Evolutionary conservation across 2,797 vertebrate genomes (phyloP).

Genomic region (Danio tinwini): DNA sequence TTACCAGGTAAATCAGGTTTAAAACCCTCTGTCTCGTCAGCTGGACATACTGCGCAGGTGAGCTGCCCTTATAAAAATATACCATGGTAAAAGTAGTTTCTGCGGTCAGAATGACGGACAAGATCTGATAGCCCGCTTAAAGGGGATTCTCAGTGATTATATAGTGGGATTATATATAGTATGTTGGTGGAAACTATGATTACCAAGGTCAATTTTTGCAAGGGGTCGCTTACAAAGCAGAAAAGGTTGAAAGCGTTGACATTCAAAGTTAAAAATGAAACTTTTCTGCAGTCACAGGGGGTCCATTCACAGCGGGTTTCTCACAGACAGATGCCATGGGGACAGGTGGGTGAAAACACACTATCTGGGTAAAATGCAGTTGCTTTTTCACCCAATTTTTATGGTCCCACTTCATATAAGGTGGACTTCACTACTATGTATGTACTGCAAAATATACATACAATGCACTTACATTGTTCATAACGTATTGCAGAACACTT

Average conservation of each 20-base stretch:
- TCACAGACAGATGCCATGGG: conserved; percentile 70
- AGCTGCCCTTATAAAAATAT: conserved; percentile 22
- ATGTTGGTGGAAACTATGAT: conserved; percentile 15
- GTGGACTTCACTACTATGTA: no score
- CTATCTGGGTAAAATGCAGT: not conserved
- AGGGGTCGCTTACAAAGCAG: conserved; percentile 4
- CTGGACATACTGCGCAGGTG: conserved; percentile 22
- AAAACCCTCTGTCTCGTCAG: conserved; percentile 12
- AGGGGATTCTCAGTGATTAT: not conserved
- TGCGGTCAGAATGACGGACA: conserved; percentile 6
- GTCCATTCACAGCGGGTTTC: conserved; percentile 59
- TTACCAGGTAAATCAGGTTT: conserved; percentile 55
- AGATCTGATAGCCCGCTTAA: not conserved
- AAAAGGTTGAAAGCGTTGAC: not conserved
- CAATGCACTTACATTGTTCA: no score
- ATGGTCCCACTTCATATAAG: no score
- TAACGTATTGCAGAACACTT: no score
- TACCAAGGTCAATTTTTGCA: conserved; percentile 23
- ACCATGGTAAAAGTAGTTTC: conserved; percentile 39
- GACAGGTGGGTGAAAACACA: conserved; percentile 56
- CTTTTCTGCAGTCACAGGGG: conserved; percentile 56
- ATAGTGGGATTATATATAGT: not conserved
- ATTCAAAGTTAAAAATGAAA: conserved; percentile 17
- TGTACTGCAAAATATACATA: no score
- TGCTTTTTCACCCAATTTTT: conserved; percentile 21